Evolutionary conservation across 2,888 invertebrate species (phyloP).

Genomic region (Tinea trinotella): DNA sequence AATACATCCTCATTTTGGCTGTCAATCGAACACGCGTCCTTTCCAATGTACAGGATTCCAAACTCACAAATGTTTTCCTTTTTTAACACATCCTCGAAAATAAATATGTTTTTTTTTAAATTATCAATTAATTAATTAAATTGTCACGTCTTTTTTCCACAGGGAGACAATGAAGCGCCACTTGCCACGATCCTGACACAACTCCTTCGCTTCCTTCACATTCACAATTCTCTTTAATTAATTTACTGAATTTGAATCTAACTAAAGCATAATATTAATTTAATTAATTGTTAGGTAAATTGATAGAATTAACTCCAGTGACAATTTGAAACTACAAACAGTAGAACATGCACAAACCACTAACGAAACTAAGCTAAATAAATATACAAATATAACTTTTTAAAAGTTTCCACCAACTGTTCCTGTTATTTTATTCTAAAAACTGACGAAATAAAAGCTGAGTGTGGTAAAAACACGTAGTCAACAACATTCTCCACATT

Average conservation of each 20-base stretch:
- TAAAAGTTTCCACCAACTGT: neutral
- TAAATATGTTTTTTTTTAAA: too few species aligned
- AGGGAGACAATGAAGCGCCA: too few species aligned
- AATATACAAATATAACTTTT: neutral
- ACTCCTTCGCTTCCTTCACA: too few species aligned
- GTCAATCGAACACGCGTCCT: constrained; percentile 35
- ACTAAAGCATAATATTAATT: too few species aligned
- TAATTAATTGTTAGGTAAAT: too few species aligned
- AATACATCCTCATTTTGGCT: constrained; percentile 51
- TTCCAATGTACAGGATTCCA: neutral
- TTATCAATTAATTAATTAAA: too few species aligned
- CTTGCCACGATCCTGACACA: too few species aligned
- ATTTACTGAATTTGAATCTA: too few species aligned
- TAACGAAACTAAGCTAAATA: neutral
- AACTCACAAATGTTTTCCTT: neutral
- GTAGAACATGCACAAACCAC: neutral
- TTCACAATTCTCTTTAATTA: too few species aligned
- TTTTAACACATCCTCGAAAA: too few species aligned
- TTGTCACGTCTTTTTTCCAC: too few species aligned
- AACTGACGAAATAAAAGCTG: neutral
- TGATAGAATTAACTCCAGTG: too few species aligned
- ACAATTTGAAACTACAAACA: neutral
- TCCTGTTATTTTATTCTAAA: neutral
- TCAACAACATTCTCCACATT: neutral
- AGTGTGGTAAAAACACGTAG: constrained; percentile 3